A percentile compares a stretch with the other conserved stretches of the same genome.
phyloP scores from a whole-genome alignment of 2,888 invertebrate species.

The Perdita meconis region DNA sequence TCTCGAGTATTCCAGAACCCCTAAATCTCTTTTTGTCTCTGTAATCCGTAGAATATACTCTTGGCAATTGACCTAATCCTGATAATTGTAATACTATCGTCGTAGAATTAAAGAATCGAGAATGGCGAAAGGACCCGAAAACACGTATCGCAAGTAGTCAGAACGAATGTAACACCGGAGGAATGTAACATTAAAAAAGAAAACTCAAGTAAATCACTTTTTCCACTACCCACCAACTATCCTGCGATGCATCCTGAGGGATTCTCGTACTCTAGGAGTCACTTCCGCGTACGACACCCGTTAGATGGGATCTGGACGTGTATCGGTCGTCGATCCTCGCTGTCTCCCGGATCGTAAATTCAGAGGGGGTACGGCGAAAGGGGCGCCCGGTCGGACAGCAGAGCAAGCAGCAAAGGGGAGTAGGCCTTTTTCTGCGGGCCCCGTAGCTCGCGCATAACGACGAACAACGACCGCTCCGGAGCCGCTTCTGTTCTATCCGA shows the following conservation, averaged over 20 bases:
- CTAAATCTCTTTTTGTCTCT: too few relatives aligned
- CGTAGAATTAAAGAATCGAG: too few relatives aligned
- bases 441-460: constrained; percentile 51
- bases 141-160: too few relatives aligned
- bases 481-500: constrained; percentile 63
- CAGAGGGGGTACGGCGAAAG: constrained; percentile 60
- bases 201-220: too few relatives aligned
- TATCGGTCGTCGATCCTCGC: constrained; percentile 76
- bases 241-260: not conserved
- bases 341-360: constrained; percentile 77
- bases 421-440: constrained; percentile 50
- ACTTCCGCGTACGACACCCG: constrained; percentile 73
- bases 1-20: too few relatives aligned
- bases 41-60: too few relatives aligned
- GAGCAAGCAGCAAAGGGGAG: constrained; percentile 34
- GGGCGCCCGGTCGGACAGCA: constrained; percentile 43
- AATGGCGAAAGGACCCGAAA: too few relatives aligned
- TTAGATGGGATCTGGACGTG: constrained; percentile 71
- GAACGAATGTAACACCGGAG: too few relatives aligned
- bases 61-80: too few relatives aligned
- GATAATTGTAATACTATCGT: too few relatives aligned
- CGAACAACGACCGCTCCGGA: constrained; percentile 39
- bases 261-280: constrained; percentile 60
- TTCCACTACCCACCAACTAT: too few relatives aligned
- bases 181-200: too few relatives aligned